These are phyloP conservation scores for Parauchenoglanis punctatus DNA, from an alignment of 2,797 vertebrate species.

Conservation along the genomic window DNA sequence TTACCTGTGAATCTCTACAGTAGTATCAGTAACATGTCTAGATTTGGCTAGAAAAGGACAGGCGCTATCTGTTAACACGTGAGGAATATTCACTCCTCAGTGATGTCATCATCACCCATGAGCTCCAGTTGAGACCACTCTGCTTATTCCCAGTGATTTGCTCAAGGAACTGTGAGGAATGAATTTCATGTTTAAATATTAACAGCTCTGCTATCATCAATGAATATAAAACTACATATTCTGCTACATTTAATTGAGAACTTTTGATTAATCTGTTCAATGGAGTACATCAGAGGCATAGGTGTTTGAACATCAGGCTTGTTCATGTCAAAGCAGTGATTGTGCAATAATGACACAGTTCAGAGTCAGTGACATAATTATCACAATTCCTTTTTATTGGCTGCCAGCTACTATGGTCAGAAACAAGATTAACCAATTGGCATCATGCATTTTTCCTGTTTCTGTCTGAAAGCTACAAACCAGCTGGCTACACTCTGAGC, in stretches of 20 bases:
- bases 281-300: not conserved
- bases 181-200: not conserved
- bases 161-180: not conserved
- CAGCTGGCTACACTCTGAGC: not conserved
- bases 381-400: not conserved
- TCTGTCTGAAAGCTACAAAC: not conserved
- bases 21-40: not conserved
- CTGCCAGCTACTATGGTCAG: not conserved
- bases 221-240: not conserved
- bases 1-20: not conserved
- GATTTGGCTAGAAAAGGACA: not conserved
- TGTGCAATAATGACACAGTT: not conserved
- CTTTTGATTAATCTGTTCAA: not conserved
- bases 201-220: not conserved
- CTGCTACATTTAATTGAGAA: not conserved
- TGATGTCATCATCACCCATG: slow-evolving; percentile 19
- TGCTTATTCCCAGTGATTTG: slow-evolving; percentile 1
- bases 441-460: not conserved
- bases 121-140: slow-evolving; percentile 3
- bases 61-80: not conserved
- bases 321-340: not conserved
- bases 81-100: not conserved
- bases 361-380: not conserved
- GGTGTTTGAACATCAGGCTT: not conserved
- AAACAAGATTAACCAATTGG: not conserved